These are phyloP conservation scores for Pocillopora damicornis DNA, from an alignment of 64 coral and sea anemone species.

Conservation along the genomic window DNA sequence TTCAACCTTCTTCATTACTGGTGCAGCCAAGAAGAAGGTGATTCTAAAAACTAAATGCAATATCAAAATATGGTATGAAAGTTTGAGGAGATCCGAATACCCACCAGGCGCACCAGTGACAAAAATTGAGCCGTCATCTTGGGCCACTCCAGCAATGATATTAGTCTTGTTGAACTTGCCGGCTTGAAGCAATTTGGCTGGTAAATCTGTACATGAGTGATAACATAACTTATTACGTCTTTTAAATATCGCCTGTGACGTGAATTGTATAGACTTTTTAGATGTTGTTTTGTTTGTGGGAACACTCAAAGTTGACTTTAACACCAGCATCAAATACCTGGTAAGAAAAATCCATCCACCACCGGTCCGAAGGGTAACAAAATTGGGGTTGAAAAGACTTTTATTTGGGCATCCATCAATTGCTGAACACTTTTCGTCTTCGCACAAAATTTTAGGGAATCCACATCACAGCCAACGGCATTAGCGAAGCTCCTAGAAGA, in stretches of 20 bases:
- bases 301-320: not conserved
- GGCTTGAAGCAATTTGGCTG: constrained; percentile 44
- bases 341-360: constrained; percentile 51
- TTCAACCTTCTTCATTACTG: too few species aligned
- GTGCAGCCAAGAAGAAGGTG: too few species aligned
- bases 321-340: constrained; percentile 10
- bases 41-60: too few species aligned
- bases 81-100: not conserved
- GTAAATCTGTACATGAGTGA: constrained; percentile 27
- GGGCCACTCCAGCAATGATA: constrained; percentile 54
- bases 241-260: too few species aligned
- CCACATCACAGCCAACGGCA: constrained; percentile 8
- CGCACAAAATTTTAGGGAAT: constrained; percentile 1
- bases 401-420: constrained; percentile 43
- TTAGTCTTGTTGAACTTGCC: constrained; percentile 64
- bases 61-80: not conserved
- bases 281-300: too few species aligned
- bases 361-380: constrained; percentile 53
- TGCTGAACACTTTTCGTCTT: constrained; percentile 10
- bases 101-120: constrained; percentile 60
- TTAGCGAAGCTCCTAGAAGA: constrained; percentile 9
- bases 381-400: constrained; percentile 37
- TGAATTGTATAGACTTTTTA: too few species aligned
- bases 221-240: not conserved
- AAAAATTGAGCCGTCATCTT: constrained; percentile 61